Base-by-base conservation (phyloP, 2,797 vertebrate species). In the Pipistrellus pipistrellus region DNA sequence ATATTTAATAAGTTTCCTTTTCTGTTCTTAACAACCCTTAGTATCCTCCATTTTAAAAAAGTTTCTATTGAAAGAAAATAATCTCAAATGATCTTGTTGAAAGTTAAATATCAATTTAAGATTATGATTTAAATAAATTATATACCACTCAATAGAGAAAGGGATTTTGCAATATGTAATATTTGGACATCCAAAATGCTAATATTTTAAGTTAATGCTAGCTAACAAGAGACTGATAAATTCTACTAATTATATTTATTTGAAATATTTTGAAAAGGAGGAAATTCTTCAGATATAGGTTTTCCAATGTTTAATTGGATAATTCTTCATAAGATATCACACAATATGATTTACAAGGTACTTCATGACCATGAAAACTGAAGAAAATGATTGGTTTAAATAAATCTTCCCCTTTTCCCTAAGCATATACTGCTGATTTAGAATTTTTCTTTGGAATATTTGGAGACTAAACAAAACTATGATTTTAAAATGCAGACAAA, bases 51-150 rank as follows among this genome's bases (percentile, higher is more conserved):
- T 76, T 92, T 95, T 12, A 6, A 3, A 66, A 68, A 84, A 81
- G 15, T 95, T 80, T 80, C 18, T 73, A 83, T 23, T 75, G n/a
- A 32, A 93, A 92, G 86, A 92, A 95, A 96, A 75, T 62, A 88
- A 92, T 69, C 72, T 94, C 44, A 88, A 95, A 73, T 57, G 13
- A 30, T 44, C 51, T 64, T 80, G 13, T 18, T 90, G 9, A 38
- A 92, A 96, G 91, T 91, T 84, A 73, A 85, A 87, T 82, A 66
- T 94, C 66, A 91, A 95, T 10, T 83, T 35, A 94, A 93, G 75
- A 84, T 9, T 64, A 88, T 53, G 5, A 91, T 83, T 92, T 93
- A 85, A 90, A 73, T 25, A 95, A 90, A 90, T 62, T 88, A 82
- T 23, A 85, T 59, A 55, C 14, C 14, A 81, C 12, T 96, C 17